Evolutionary conservation across 2,888 invertebrate genomes (phyloP).

Genomic region (Laspeyria flexula): DNA sequence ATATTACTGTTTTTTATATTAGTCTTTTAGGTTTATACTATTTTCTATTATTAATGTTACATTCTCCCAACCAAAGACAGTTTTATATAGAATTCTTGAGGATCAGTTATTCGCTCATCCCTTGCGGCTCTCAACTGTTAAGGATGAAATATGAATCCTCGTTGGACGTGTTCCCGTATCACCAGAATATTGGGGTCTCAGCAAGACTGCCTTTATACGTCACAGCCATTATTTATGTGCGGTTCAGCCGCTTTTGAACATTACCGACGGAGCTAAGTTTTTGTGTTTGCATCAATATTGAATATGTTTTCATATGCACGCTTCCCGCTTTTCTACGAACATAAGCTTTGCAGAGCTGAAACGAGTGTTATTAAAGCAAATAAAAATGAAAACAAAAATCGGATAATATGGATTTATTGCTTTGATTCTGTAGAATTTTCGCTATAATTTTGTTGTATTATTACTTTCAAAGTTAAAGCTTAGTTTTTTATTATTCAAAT

Average conservation of each 20-base stretch:
- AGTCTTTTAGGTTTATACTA: no score
- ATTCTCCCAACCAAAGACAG: background rate
- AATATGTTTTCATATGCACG: conserved; percentile 9
- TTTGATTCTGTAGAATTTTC: background rate
- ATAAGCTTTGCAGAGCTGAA: background rate
- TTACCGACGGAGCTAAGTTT: conserved; percentile 22
- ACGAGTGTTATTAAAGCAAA: background rate
- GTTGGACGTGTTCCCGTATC: conserved; percentile 59
- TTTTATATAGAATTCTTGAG: background rate
- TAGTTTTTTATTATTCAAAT: no score
- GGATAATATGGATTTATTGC: background rate
- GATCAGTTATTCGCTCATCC: conserved; percentile 34
- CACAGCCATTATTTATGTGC: conserved; percentile 60
- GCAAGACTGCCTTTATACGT: conserved; percentile 59
- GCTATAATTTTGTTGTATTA: background rate
- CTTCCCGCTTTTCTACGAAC: background rate
- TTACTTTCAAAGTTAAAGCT: background rate
- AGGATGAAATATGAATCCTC: conserved; percentile 64
- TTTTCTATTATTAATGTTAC: no score
- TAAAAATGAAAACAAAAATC: background rate
- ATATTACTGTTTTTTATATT: no score
- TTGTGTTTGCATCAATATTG: conserved; percentile 16
- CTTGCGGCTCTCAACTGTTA: conserved; percentile 39
- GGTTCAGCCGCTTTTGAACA: conserved; percentile 26
- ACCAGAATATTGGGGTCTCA: conserved; percentile 63